phyloP scores from a whole-genome alignment of 2,113 vertebrate genomes.

The Rhinoptilus africanus region DNA sequence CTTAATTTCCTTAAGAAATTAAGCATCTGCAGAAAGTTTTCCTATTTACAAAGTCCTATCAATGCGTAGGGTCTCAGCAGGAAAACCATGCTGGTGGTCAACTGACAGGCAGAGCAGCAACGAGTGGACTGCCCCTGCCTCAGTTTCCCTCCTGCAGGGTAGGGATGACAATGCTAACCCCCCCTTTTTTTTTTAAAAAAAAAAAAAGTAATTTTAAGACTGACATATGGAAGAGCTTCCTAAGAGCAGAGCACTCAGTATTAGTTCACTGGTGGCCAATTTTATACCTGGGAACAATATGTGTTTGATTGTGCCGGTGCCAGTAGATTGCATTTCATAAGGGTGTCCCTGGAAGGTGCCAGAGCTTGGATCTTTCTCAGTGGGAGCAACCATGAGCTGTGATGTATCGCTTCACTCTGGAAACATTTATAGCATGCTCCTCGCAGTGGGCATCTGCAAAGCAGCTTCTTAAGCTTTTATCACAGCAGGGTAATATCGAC shows the following conservation, averaged over 20 bases:
- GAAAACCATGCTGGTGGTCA: fast-evolving
- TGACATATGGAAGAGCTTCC: not conserved
- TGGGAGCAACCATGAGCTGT: not conserved
- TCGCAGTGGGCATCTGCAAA: constrained; percentile 41
- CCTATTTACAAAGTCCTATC: fast-evolving
- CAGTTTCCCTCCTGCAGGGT: not conserved
- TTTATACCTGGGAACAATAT: not conserved
- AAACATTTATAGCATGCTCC: not conserved
- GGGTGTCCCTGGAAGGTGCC: not conserved
- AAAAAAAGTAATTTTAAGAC: not conserved
- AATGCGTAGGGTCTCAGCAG: not conserved
- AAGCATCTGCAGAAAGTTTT: not conserved
- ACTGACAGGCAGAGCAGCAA: not conserved
- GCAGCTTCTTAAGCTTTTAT: constrained; percentile 64
- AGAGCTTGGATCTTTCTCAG: not conserved
- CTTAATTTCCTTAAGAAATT: not conserved
- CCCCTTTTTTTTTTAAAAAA: not conserved
- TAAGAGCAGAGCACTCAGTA: not conserved
- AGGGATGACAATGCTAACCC: not conserved
- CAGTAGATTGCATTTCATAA: not conserved
- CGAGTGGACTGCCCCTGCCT: not conserved
- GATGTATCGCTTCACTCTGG: not conserved
- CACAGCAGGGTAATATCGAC: constrained; percentile 43
- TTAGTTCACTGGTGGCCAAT: not conserved
- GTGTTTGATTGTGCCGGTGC: not conserved